A percentile compares a stretch with the other conserved stretches of the same genome.
Evolutionary conservation across 2,113 vertebrate species (phyloP).

Genomic region (Myiozetetes cayanensis): DNA sequence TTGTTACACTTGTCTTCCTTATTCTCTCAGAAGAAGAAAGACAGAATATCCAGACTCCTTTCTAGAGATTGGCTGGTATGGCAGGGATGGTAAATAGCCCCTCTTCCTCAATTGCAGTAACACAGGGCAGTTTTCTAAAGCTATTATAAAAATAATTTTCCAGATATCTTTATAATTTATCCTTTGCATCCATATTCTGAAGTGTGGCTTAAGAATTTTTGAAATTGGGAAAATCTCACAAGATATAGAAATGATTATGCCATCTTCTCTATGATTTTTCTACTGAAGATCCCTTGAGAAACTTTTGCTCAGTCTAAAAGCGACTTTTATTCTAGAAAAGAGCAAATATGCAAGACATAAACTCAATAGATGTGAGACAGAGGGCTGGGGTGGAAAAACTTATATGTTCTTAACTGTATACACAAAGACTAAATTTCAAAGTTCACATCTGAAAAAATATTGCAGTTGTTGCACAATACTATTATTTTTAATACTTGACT

Average conservation of each 20-base stretch:
- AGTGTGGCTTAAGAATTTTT: not conserved
- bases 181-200: not conserved
- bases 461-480: not conserved
- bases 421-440: not conserved
- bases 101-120: not conserved
- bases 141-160: not conserved
- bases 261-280: not conserved
- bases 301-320: not conserved
- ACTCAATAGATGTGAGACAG: not conserved
- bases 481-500: not conserved
- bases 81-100: not conserved
- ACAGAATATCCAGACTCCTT: not conserved
- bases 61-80: not conserved
- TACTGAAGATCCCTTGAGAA: not conserved
- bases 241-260: not conserved
- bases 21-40: not conserved
- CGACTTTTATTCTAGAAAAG: not conserved
- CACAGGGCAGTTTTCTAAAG: not conserved
- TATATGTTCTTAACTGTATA: not conserved
- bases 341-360: not conserved
- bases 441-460: not conserved
- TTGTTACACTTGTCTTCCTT: not conserved
- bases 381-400: not conserved
- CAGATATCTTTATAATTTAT: not conserved
- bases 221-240: not conserved